Evolutionary conservation across 2,113 vertebrate species (phyloP), one percentile per base, ranked within the genome.

Genomic region (Phasianus colchicus): DNA sequence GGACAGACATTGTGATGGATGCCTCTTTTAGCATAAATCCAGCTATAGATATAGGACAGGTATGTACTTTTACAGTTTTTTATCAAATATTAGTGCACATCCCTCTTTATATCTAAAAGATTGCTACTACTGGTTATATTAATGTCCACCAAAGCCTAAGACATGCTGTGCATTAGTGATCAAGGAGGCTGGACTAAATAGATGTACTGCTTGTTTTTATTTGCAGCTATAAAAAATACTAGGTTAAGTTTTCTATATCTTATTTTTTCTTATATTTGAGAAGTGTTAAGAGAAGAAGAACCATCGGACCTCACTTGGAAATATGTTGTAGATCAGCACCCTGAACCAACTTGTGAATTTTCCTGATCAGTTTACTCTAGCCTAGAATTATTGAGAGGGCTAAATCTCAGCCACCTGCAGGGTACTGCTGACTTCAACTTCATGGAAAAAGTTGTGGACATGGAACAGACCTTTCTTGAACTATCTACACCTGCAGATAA

Each of bases 11-110:
- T 8, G 95, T 99, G 88, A 91, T 98, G 72, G 98, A 99, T 88
- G 97, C 98, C 1, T 98, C 98, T 30, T 97, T 93, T 80, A 99
- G 98, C 76, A 96, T 99, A 89, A 99, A 99, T 89, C 99, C 98
- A 1, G 98, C 98, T n/a, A 96, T 99, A 52, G 98, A 99, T 89
- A 97, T 98, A 29, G 98, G 98, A n/a, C 99, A 99, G 98, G 98
- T 99, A 96, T 77, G 96, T 93, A 45, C 17, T 36, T 83, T 24
- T 43, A 24, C 50, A 43, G 4, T 63, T 75, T 38, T 79, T 27
- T 34, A 45, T 36, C 48, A 80, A n/a, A 57, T 74, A 45, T 66
- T 60, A 73, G 16, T 50, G 63, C 83, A 40, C 4, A 22, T 72
- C 50, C 11, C 18, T 50, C 48, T 69, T 60, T 27, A 8, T 69